phyloP scores from a whole-genome alignment of 30 jellyfish, hydroid and myxozoan genomes.

The Nemopilema nomurai region DNA sequence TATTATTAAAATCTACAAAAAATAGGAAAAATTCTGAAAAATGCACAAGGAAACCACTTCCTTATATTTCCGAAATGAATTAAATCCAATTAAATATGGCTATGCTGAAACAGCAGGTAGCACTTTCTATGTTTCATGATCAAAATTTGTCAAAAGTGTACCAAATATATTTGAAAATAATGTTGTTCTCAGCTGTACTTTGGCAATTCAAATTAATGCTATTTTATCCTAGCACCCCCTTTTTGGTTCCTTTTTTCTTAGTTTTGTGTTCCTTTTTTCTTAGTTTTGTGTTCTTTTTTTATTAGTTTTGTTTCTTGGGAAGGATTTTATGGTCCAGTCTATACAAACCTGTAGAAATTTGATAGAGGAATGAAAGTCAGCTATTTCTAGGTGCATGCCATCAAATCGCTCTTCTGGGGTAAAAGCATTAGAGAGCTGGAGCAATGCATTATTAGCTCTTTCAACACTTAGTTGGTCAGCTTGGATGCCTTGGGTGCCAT shows the following conservation, averaged over 20 bases:
- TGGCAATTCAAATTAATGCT: neutral
- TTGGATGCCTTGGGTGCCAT: conserved; percentile 34
- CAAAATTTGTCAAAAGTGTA: neutral
- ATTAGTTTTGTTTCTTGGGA: too few species aligned
- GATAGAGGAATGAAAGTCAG: conserved; percentile 42
- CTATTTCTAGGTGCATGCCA: conserved; percentile 44
- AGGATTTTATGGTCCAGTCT: neutral
- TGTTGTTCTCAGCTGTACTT: neutral
- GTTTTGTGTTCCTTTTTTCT: neutral
- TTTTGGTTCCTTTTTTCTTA: neutral
- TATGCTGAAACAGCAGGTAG: neutral
- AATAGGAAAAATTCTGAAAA: neutral
- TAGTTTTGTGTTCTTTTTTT: neutral
- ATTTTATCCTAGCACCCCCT: neutral
- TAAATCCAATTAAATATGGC: neutral
- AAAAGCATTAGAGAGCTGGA: conserved; percentile 46
- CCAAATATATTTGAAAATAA: neutral
- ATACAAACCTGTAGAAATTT: conserved; percentile 43
- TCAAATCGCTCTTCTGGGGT: conserved; percentile 45
- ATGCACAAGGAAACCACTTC: neutral
- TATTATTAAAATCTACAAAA: neutral
- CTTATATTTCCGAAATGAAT: neutral
- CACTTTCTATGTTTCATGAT: neutral
- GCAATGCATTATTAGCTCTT: conserved; percentile 17
- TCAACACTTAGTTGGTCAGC: conserved; percentile 57